Conservation (phyloP, 2,888 invertebrate genomes). For the Watsonalla binaria region DNA sequence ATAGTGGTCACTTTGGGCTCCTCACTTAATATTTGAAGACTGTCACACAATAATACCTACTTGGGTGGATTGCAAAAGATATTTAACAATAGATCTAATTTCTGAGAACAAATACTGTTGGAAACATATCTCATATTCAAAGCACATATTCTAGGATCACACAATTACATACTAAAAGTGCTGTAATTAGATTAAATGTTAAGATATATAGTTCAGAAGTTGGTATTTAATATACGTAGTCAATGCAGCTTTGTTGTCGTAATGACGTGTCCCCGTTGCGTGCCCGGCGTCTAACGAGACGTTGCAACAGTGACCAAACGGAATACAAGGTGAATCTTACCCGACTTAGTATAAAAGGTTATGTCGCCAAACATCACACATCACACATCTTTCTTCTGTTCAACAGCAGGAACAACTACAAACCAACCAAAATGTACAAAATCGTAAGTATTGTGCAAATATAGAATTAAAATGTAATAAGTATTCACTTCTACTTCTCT, state of each 20-base stretch:
- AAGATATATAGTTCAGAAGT: constrained; percentile 30
- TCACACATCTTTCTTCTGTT: constrained; percentile 58
- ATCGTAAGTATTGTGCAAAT: constrained; percentile 40
- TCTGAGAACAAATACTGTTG: too few species aligned
- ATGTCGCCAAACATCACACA: constrained; percentile 51
- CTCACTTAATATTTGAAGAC: too few species aligned
- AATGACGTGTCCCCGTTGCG: constrained; percentile 60
- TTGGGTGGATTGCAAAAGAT: too few species aligned
- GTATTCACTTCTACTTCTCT: background rate
- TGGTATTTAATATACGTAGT: constrained; percentile 39
- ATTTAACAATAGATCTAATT: too few species aligned
- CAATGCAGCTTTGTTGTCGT: constrained; percentile 45
- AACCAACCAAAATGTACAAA: constrained; percentile 57
- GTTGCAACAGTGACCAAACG: constrained; percentile 62
- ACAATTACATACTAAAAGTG: background rate
- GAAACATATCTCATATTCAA: too few species aligned
- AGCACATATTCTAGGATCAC: background rate
- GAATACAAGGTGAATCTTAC: constrained; percentile 72
- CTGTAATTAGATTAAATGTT: constrained; percentile 16
- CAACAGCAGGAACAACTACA: constrained; percentile 42
- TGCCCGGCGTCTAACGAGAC: constrained; percentile 57
- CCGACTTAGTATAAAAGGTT: constrained; percentile 67
- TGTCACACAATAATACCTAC: too few species aligned
- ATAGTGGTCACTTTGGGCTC: too few species aligned
- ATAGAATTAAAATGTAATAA: background rate